phyloP scores from a whole-genome alignment of 2,797 vertebrate species.

The Muraenolepis orangiensis region DNA sequence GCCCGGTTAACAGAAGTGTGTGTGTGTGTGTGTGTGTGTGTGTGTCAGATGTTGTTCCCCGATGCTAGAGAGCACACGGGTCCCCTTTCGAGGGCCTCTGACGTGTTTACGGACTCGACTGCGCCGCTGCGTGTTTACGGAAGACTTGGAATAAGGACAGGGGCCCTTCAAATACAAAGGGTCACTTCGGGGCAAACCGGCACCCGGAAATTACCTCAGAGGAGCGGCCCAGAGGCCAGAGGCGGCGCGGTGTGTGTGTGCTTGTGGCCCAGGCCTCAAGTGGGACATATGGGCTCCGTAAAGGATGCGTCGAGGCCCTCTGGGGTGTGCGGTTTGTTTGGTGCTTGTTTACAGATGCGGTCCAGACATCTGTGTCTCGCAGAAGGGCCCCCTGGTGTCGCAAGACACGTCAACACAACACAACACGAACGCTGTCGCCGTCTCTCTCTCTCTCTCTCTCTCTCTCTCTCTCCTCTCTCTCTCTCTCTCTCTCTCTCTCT shows the following conservation, averaged over 20 bases:
- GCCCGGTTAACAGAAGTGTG: not conserved
- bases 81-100: constrained; percentile 45
- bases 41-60: not conserved
- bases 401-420: not conserved
- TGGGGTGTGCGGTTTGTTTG: not conserved
- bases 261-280: not conserved
- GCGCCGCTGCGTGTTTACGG: constrained; percentile 57
- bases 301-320: not conserved
- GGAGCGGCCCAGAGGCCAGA: too few species aligned
- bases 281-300: not conserved
- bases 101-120: too few species aligned
- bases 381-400: not conserved
- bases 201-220: constrained; percentile 35
- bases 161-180: constrained; percentile 41
- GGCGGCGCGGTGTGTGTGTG: too few species aligned
- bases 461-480: too few species aligned
- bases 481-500: too few species aligned
- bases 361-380: not conserved
- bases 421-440: too few species aligned
- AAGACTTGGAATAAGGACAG: constrained; percentile 58
- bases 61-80: constrained; percentile 9
- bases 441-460: too few species aligned
- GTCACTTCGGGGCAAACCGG: constrained; percentile 33
- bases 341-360: not conserved
- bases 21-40: not conserved